Evolutionary conservation across 2,888 invertebrate genomes (phyloP), one percentile per base, ranked within the genome.

Genomic region (Xestia rhomboidea): DNA sequence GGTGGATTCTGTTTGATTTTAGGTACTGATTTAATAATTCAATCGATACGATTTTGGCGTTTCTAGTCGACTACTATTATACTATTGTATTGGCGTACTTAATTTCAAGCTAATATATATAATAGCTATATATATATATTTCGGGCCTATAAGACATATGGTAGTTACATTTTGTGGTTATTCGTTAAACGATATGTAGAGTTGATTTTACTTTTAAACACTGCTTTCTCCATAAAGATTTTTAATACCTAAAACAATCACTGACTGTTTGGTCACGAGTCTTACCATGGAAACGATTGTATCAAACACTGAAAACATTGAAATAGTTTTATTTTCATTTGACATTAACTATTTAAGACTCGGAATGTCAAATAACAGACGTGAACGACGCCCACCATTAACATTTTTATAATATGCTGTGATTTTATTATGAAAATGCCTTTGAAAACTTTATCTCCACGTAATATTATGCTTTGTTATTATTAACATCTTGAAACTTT

Each of bases 321-420:
- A n/a, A 64, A n/a, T 64, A n/a, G 63, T 41, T 64, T 64, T n/a
- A 41, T 64, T n/a, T 41, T 64, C 64, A 64, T 64, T n/a, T 41
- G n/a, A 41, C 7, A 64, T 64, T 64, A 64, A 64, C n/a, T 64
- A 64, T 64, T 41, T 18, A 64, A 64, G 64, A n/a, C 24, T n/a
- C 64, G 3, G 1, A 38, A 64, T 13, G n/a, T 41, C 64, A 64
- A 41, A 64, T 64, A 64, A 64, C 38, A 41, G 15, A 41, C n/a
- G 11, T 41, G n/a, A 64, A 64, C 24, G n/a, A 41, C 64, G n/a
- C n/a, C 8, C 3, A 41, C n/a, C n/a, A 41, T 41, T n/a, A 41
- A 64, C 38, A 2, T 64, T 38, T 38, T 21, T 11, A 38, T 41
- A 15, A 15, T 8, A 8, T 1, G 10, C 3, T 18, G 41, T 64